Percentiles rank a stretch among this genome's conserved stretches.
Conservation (phyloP, 2,888 invertebrate species). For the Acrobasis repandana region DNA sequence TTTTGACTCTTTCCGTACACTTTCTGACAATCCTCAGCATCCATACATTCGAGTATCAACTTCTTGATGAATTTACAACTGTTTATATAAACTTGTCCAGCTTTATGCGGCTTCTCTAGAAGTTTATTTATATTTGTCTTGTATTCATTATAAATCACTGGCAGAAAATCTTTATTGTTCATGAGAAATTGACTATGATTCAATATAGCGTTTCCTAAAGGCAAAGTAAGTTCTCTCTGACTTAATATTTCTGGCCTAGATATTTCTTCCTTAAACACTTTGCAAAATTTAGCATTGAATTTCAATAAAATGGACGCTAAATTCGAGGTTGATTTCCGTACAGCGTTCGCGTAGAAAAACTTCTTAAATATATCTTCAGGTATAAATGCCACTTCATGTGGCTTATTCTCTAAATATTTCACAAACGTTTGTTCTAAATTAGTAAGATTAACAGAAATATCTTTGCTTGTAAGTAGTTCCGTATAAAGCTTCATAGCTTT, state of each 20-base stretch:
- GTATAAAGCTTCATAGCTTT: slow-evolving; percentile 70
- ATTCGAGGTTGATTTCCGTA: slow-evolving; percentile 82
- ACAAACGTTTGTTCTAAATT: slow-evolving; percentile 80
- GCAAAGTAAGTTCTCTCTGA: slow-evolving; percentile 85
- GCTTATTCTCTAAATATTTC: slow-evolving; percentile 83
- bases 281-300: slow-evolving; percentile 72
- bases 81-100: slow-evolving; percentile 84
- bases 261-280: slow-evolving; percentile 72
- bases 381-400: slow-evolving; percentile 80
- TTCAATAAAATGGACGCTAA: slow-evolving; percentile 83
- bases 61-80: slow-evolving; percentile 82
- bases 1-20: slow-evolving; percentile 84
- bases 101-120: slow-evolving; percentile 87
- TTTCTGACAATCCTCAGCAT: slow-evolving; percentile 78
- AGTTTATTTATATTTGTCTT: slow-evolving; percentile 85
- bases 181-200: slow-evolving; percentile 62
- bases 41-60: slow-evolving; percentile 84
- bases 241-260: slow-evolving; percentile 68
- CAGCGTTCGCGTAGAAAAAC: slow-evolving; percentile 75
- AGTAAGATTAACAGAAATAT: slow-evolving; percentile 70
- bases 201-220: slow-evolving; percentile 79
- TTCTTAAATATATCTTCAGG: slow-evolving; percentile 78
- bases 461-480: slow-evolving; percentile 64
- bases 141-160: slow-evolving; percentile 82
- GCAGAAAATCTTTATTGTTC: slow-evolving; percentile 72